These are phyloP conservation scores for Rallus limicola DNA, from an alignment of 2,113 vertebrate species.

Conservation along the genomic window DNA sequence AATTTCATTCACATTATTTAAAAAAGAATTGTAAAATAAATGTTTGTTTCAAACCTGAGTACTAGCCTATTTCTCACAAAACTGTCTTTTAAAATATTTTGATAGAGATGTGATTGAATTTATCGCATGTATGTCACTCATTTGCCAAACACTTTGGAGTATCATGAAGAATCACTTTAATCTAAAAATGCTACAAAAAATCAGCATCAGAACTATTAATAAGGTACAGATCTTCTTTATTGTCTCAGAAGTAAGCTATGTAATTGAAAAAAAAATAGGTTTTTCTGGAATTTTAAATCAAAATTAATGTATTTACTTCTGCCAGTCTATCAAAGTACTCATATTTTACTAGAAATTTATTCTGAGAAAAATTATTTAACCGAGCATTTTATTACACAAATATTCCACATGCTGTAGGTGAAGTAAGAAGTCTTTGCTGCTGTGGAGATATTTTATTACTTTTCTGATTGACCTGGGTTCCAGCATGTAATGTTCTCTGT, in stretches of 20 bases:
- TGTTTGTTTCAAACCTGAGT: background rate
- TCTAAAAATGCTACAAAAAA: background rate
- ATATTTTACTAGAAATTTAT: background rate
- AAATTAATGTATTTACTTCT: background rate
- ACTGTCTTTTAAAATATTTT: background rate
- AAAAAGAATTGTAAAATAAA: background rate
- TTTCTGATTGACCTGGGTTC: background rate
- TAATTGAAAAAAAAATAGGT: conserved; percentile 2
- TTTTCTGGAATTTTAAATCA: conserved; percentile 26
- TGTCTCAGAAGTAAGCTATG: background rate
- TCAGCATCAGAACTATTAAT: background rate
- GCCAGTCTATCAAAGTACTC: background rate
- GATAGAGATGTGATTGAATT: background rate
- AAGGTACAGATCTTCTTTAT: background rate
- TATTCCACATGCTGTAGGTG: background rate
- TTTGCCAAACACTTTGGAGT: background rate
- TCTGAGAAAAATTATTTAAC: background rate
- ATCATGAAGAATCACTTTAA: background rate
- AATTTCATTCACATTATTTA: background rate
- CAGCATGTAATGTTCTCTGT: background rate
- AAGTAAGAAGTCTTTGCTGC: background rate
- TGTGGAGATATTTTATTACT: conserved; percentile 4
- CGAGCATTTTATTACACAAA: background rate
- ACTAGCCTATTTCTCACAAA: background rate
- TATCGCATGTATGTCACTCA: background rate